phyloP scores from a whole-genome alignment of 2,888 invertebrate species.

The Serripes groenlandicus region DNA sequence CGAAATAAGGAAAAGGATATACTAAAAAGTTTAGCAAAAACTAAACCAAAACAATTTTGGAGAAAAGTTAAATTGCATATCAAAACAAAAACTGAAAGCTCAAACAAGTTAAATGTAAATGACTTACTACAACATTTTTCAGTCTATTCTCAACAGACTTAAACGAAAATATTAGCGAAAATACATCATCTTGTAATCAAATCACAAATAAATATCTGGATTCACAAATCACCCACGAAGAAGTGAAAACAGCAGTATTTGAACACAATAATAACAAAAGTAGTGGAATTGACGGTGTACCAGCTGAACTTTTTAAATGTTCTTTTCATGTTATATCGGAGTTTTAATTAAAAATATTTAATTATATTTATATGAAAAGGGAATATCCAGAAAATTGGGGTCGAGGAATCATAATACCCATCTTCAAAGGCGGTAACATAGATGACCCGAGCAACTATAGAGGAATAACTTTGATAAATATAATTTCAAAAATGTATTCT shows the following conservation, averaged over 20 bases:
- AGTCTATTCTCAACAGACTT: too few relatives aligned
- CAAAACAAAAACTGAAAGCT: too few relatives aligned
- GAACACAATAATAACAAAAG: slow-evolving; percentile 11
- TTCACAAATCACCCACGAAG: slow-evolving; percentile 6
- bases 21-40: too few relatives aligned
- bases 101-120: too few relatives aligned
- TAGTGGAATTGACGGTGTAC: background rate
- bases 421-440: background rate
- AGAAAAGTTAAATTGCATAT: too few relatives aligned
- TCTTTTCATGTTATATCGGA: background rate
- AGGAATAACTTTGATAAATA: slow-evolving; percentile 1
- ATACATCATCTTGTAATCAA: background rate
- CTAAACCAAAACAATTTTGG: too few relatives aligned
- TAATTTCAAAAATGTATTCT: background rate
- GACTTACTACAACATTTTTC: too few relatives aligned
- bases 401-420: background rate
- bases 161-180: background rate
- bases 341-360: background rate
- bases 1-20: too few relatives aligned
- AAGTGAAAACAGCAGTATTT: slow-evolving; percentile 12
- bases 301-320: slow-evolving; percentile 5
- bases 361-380: slow-evolving; percentile 1
- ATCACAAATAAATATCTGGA: too few relatives aligned
- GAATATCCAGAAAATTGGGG: slow-evolving; percentile 12
- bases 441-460: background rate